These are phyloP conservation scores for Elephantulus edwardii DNA, from an alignment of 2,113 vertebrate genomes.

Conservation along the genomic window DNA sequence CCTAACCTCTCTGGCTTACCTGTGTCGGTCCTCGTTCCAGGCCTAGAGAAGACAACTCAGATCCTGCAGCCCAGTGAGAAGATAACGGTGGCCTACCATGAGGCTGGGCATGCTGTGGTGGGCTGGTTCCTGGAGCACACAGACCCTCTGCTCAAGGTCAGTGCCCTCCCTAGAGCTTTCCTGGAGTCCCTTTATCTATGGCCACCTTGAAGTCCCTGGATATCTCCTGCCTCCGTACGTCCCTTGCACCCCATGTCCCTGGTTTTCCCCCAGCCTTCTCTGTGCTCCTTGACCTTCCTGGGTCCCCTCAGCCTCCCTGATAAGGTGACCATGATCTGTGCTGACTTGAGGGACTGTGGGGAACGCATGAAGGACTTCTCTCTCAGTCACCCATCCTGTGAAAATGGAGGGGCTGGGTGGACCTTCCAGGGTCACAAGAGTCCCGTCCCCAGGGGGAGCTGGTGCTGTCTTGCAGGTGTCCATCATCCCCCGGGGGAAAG, in stretches of 20 bases:
- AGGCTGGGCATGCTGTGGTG: constrained; percentile 81
- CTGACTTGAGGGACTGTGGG: not conserved
- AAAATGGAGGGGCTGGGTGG: not conserved
- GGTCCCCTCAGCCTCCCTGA: no score
- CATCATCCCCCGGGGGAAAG: constrained; percentile 81
- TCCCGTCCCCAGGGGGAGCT: not conserved
- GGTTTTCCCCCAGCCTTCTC: not conserved
- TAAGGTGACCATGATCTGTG: no score
- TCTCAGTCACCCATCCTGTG: not conserved
- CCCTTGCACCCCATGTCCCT: not conserved
- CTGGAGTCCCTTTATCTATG: no score
- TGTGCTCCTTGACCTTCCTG: not conserved
- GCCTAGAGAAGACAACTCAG: constrained; percentile 85
- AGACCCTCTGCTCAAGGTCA: constrained; percentile 83
- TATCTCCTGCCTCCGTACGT: no score
- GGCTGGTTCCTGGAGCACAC: constrained; percentile 83
- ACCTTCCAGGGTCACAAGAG: not conserved
- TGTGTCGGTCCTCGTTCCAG: constrained; percentile 52
- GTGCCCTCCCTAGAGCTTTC: no score
- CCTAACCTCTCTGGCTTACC: not conserved
- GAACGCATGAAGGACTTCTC: not conserved
- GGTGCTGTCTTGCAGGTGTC: constrained; percentile 78
- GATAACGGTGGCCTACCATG: constrained; percentile 79
- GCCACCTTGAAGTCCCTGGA: not conserved
- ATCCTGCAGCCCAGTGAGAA: constrained; percentile 82